Conservation (phyloP, 1,140 invertebrate genomes). For the Parapsyche elsis region DNA sequence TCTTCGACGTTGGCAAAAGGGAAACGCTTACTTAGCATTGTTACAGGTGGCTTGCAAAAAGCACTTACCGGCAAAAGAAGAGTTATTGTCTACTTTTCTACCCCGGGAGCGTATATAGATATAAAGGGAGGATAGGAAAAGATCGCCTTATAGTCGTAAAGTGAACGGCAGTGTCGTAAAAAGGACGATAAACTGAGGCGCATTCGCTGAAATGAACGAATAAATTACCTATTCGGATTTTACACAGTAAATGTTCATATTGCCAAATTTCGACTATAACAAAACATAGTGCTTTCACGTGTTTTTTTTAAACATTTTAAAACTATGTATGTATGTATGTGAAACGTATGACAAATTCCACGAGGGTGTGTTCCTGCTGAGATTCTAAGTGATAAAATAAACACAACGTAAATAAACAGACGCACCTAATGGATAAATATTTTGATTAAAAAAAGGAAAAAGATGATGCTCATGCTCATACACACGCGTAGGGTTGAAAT, state of each 20-base stretch:
- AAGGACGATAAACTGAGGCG: slow-evolving; percentile 8
- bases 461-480: no score
- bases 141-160: slow-evolving; percentile 22
- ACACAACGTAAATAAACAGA: no score
- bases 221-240: slow-evolving; percentile 18
- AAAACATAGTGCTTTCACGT: no score
- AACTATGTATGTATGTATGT: no score
- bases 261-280: no score
- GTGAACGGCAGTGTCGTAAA: slow-evolving; percentile 10
- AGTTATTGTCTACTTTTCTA: slow-evolving; percentile 24
- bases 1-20: neutral
- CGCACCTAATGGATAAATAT: no score
- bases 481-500: no score
- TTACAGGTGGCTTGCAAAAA: slow-evolving; percentile 6
- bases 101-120: neutral
- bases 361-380: no score
- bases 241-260: neutral
- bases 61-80: neutral
- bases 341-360: no score
- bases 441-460: no score
- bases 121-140: neutral
- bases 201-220: slow-evolving; percentile 20
- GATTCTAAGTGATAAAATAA: no score
- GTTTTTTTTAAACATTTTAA: no score
- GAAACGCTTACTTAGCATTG: slow-evolving; percentile 27